A percentile compares a stretch with the other conserved stretches of the same genome.
These are phyloP conservation scores for Sclerodermus sp. DNA, from an alignment of 2,888 invertebrate genomes.

Conservation along the genomic window DNA sequence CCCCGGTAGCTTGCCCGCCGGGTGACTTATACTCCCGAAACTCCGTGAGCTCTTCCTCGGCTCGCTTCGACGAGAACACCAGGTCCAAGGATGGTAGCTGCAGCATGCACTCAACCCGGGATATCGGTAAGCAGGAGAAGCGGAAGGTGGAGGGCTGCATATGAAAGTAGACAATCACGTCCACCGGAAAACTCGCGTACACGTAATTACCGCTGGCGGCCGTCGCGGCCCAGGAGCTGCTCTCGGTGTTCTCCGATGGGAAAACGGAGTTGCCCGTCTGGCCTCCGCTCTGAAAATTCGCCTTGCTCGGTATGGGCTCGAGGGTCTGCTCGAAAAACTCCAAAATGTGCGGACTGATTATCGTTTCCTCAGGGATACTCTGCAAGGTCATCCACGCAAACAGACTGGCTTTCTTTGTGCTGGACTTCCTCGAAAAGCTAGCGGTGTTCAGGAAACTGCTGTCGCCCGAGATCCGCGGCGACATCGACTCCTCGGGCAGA, in stretches of 20 bases:
- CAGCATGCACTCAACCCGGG: slow-evolving; percentile 92
- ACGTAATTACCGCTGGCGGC: slow-evolving; percentile 64
- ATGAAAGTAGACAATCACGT: slow-evolving; percentile 97
- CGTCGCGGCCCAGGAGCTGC: slow-evolving; percentile 51
- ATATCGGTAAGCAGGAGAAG: slow-evolving; percentile 94
- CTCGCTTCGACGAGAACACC: slow-evolving; percentile 92
- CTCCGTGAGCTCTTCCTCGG: slow-evolving; percentile 69
- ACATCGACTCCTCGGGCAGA: slow-evolving; percentile 64
- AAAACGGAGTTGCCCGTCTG: slow-evolving; percentile 44
- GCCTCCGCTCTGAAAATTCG: slow-evolving; percentile 50
- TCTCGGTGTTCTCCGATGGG: slow-evolving; percentile 48
- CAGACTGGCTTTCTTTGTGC: slow-evolving; percentile 84
- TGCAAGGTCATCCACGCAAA: slow-evolving; percentile 96
- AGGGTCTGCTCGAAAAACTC: slow-evolving; percentile 97
- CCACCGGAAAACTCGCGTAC: slow-evolving; percentile 95
- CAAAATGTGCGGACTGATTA: slow-evolving; percentile 94
- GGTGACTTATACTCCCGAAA: slow-evolving; percentile 57
- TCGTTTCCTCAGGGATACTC: slow-evolving; percentile 96
- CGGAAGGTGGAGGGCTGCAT: slow-evolving; percentile 97
- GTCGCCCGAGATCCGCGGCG: slow-evolving; percentile 57
- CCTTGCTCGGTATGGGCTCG: slow-evolving; percentile 85
- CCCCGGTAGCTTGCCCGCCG: slow-evolving; percentile 28
- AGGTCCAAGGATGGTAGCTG: slow-evolving; percentile 96
- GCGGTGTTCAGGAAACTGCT: slow-evolving; percentile 43
- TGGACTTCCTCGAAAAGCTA: slow-evolving; percentile 60